phyloP scores from a whole-genome alignment of 2,113 vertebrate genomes.

The Rhynchopsitta pachyrhyncha region DNA sequence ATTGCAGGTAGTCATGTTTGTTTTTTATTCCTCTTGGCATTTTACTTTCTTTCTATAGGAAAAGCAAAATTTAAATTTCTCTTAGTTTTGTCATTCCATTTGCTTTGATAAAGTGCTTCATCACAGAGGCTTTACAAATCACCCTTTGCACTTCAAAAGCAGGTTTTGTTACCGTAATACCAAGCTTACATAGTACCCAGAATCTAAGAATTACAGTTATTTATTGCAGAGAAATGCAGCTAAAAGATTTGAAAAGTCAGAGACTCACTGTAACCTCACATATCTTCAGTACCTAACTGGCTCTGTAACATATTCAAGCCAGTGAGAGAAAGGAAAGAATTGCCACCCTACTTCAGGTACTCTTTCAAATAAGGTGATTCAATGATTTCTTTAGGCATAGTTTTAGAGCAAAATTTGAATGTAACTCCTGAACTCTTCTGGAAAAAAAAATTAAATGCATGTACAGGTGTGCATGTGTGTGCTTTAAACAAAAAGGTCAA shows the following conservation, averaged over 20 bases:
- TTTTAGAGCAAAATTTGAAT: not conserved
- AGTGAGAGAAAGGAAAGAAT: not conserved
- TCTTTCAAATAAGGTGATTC: not conserved
- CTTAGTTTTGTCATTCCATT: not conserved
- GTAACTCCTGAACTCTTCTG: not conserved
- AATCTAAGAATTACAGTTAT: not conserved
- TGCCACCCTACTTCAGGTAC: not conserved
- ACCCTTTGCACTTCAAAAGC: not conserved
- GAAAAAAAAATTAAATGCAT: not conserved
- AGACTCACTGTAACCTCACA: not conserved
- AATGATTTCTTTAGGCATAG: not conserved
- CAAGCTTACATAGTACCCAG: not conserved
- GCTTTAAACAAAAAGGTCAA: not conserved
- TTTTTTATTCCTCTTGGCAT: not conserved
- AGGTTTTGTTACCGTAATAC: not conserved
- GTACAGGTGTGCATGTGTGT: fast-evolving
- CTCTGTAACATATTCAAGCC: not conserved
- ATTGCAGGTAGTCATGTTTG: not conserved
- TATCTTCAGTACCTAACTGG: not conserved
- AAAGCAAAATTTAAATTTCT: slow-evolving; percentile 13
- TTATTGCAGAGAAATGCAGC: not conserved
- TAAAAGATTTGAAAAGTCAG: not conserved
- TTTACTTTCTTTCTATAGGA: not conserved
- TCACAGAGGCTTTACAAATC: slow-evolving; percentile 19
- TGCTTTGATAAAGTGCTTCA: slow-evolving; percentile 7